A percentile compares a stretch with the other conserved stretches of the same genome.
These are phyloP conservation scores for Dryococelus australis DNA, from an alignment of 2,888 invertebrate genomes.

Conservation along the genomic window DNA sequence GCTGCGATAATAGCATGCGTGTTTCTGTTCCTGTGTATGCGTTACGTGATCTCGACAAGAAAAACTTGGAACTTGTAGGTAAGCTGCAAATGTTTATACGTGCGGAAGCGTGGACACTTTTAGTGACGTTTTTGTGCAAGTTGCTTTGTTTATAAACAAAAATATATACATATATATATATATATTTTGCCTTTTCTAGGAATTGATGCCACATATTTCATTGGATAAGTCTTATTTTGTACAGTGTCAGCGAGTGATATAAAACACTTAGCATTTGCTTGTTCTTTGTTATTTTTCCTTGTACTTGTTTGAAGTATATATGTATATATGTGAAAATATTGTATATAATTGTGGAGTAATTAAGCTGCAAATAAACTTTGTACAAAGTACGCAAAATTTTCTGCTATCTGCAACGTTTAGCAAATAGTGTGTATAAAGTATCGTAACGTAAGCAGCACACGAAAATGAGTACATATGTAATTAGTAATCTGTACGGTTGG, in stretches of 20 bases:
- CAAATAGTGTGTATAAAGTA: constrained; percentile 18
- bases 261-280: background rate
- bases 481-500: background rate
- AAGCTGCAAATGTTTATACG: background rate
- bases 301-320: constrained; percentile 19
- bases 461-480: background rate
- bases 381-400: constrained; percentile 23
- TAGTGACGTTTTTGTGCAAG: background rate
- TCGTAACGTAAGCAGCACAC: background rate
- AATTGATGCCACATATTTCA: background rate
- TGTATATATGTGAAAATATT: constrained; percentile 21
- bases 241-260: background rate
- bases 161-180: background rate
- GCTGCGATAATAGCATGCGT: background rate
- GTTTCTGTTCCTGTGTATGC: constrained; percentile 6
- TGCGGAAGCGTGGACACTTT: background rate
- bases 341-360: background rate
- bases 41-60: constrained; percentile 16
- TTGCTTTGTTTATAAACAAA: background rate
- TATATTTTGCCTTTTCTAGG: constrained; percentile 16
- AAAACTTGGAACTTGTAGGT: background rate
- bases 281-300: constrained; percentile 11
- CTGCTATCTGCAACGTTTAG: constrained; percentile 5
- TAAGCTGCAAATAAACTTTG: constrained; percentile 21
- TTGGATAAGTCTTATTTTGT: constrained; percentile 16